These are phyloP conservation scores for Podilymbus podiceps DNA, from an alignment of 2,113 vertebrate genomes.

Conservation along the genomic window DNA sequence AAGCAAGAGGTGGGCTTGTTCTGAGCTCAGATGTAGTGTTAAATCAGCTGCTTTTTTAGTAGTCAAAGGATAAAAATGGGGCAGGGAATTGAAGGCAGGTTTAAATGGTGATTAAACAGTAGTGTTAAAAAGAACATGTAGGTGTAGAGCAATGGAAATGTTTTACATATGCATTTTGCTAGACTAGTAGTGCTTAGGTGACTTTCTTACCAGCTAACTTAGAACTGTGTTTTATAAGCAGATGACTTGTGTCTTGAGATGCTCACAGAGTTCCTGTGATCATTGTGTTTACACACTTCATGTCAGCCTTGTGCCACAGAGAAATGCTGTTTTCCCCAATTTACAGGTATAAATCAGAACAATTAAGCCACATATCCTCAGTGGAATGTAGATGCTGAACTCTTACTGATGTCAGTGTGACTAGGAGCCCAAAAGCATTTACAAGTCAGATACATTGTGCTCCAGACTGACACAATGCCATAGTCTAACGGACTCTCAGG, in stretches of 20 bases:
- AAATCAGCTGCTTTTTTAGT: background rate
- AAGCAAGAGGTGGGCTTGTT: background rate
- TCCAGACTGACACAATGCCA: background rate
- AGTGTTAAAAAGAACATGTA: background rate
- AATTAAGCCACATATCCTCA: background rate
- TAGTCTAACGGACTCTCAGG: background rate
- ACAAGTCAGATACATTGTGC: background rate
- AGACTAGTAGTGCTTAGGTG: background rate
- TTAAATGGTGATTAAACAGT: background rate
- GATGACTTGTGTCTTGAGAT: background rate
- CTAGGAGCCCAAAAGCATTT: background rate
- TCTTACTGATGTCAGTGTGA: background rate
- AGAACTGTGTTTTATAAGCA: background rate
- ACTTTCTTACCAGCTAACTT: background rate
- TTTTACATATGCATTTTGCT: background rate
- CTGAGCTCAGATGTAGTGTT: background rate
- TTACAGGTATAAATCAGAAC: background rate
- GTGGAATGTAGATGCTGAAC: background rate
- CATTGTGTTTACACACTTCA: background rate
- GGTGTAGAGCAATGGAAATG: background rate
- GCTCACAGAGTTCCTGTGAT: background rate
- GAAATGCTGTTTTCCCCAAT: background rate
- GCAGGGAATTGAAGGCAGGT: background rate
- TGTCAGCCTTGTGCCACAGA: background rate
- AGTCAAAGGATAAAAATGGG: background rate